These are phyloP conservation scores for Vanessa cardui DNA, from an alignment of 2,888 invertebrate species.

Conservation along the genomic window DNA sequence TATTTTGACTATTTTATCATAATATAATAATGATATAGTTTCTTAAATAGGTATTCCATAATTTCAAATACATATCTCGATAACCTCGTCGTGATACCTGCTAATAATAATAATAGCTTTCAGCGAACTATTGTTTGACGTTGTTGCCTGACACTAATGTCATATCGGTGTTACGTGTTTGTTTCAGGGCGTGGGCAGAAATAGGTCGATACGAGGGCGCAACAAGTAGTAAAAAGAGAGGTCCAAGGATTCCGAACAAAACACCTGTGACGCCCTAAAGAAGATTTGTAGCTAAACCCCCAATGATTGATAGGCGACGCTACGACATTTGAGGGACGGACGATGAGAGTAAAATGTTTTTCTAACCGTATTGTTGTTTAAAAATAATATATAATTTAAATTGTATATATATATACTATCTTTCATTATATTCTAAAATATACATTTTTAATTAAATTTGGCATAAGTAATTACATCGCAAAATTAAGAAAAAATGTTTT, in stretches of 20 bases:
- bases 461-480: no score
- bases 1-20: no score
- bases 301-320: constrained; percentile 20
- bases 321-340: neutral
- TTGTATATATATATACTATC: no score
- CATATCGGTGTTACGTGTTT: constrained; percentile 28
- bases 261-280: constrained; percentile 9
- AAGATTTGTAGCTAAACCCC: constrained; percentile 12
- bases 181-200: constrained; percentile 37
- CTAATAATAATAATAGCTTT: neutral
- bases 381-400: no score
- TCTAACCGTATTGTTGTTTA: neutral
- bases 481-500: no score
- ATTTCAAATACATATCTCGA: no score
- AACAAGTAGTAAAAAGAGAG: constrained; percentile 37
- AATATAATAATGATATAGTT: no score
- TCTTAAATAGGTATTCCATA: no score
- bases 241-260: constrained; percentile 13
- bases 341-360: neutral
- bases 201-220: constrained; percentile 38
- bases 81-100: no score
- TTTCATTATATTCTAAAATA: no score
- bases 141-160: constrained; percentile 29
- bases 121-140: constrained; percentile 19
- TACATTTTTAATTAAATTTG: no score